phyloP scores from a whole-genome alignment of 2,888 invertebrate species.

The Thelaira solivaga region DNA sequence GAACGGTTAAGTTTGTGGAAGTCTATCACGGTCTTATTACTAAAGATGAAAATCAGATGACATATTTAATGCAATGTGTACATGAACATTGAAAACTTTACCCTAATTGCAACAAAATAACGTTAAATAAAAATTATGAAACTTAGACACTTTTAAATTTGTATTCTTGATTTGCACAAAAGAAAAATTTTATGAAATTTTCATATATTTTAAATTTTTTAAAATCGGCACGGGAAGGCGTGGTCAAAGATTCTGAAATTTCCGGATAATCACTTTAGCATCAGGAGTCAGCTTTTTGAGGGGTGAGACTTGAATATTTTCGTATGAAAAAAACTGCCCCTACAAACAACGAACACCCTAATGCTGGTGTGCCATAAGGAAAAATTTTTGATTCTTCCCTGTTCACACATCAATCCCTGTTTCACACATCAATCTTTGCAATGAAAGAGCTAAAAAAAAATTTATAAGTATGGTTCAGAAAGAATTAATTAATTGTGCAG shows the following conservation, averaged over 20 bases:
- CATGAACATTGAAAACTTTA: constrained; percentile 26
- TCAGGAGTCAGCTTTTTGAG: background rate
- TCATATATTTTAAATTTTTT: background rate
- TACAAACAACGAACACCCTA: too few relatives aligned
- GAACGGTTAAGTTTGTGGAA: constrained; percentile 6
- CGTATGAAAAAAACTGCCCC: too few relatives aligned
- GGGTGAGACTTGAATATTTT: too few relatives aligned
- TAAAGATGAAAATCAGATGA: constrained; percentile 27
- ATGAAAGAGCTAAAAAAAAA: too few relatives aligned
- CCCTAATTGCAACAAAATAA: constrained; percentile 6
- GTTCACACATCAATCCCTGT: too few relatives aligned
- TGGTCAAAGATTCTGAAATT: background rate
- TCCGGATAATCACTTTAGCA: background rate
- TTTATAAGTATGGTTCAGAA: too few relatives aligned
- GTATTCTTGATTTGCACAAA: background rate
- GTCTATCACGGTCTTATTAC: constrained; percentile 24
- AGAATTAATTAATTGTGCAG: too few relatives aligned
- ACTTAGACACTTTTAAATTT: constrained; percentile 8
- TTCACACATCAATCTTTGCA: too few relatives aligned
- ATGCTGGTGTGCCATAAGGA: too few relatives aligned
- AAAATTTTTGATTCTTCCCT: too few relatives aligned
- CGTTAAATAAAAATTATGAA: constrained; percentile 31
- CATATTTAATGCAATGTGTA: constrained; percentile 10
- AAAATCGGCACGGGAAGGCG: background rate
- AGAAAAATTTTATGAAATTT: background rate